These are phyloP conservation scores for Tursiops truncatus DNA, from an alignment of 2,113 vertebrate species.

Conservation along the genomic window DNA sequence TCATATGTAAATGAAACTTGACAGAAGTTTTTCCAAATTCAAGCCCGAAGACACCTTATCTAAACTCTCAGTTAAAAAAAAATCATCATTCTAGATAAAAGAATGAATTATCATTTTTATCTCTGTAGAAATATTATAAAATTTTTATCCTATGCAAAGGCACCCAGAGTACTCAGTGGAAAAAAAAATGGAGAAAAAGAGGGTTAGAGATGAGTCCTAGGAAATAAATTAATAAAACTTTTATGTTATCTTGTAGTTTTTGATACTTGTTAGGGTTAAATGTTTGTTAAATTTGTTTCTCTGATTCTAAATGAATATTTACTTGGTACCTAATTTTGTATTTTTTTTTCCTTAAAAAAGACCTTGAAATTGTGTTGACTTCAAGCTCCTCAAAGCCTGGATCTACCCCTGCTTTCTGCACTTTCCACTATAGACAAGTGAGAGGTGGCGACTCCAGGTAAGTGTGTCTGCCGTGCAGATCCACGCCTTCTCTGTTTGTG, in stretches of 20 bases:
- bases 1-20: neutral
- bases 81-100: neutral
- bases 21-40: neutral
- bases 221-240: neutral
- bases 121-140: neutral
- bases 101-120: slow-evolving; percentile 2
- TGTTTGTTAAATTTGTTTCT: neutral
- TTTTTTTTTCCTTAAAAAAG: neutral
- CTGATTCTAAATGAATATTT: neutral
- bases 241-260: neutral
- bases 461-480: neutral
- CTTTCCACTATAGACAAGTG: neutral
- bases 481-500: neutral
- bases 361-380: neutral
- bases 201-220: neutral
- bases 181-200: neutral
- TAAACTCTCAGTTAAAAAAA: neutral
- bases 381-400: neutral
- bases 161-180: neutral
- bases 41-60: neutral
- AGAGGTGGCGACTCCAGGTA: neutral
- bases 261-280: neutral
- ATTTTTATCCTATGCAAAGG: neutral
- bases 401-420: neutral
- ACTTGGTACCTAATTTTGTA: neutral